Evolutionary conservation across 64 coral and sea anemone genomes (phyloP).

Genomic region (Anthopleura sola): DNA sequence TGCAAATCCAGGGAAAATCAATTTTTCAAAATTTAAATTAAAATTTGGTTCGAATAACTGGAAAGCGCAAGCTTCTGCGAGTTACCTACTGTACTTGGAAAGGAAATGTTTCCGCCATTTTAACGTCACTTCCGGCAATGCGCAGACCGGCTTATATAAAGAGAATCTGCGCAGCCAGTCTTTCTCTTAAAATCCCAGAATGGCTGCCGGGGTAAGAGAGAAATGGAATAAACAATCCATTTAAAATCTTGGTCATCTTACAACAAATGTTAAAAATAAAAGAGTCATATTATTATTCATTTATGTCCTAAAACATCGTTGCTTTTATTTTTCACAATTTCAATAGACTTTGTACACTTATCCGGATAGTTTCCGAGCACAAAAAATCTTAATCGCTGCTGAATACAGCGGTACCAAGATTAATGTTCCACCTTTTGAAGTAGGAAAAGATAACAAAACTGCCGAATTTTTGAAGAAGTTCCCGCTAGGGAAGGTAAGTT

Average conservation of each 20-base stretch:
- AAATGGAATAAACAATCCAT: slow-evolving; percentile 7
- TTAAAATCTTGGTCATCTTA: slow-evolving; percentile 4
- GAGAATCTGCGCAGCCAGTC: background rate
- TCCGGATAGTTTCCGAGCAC: slow-evolving; percentile 93
- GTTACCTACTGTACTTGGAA: too few species aligned
- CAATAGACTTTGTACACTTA: slow-evolving; percentile 95
- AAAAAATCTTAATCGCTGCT: slow-evolving; percentile 95
- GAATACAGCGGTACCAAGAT: slow-evolving; percentile 87
- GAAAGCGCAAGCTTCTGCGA: too few species aligned
- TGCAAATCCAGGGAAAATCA: too few species aligned
- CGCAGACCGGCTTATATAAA: background rate
- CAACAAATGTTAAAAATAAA: background rate
- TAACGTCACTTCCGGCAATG: slow-evolving; percentile 22
- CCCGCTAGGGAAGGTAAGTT: slow-evolving; percentile 90
- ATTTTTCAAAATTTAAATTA: too few species aligned
- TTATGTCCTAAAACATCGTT: background rate
- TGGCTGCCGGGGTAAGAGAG: slow-evolving; percentile 30
- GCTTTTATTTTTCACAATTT: slow-evolving; percentile 33
- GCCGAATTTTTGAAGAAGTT: slow-evolving; percentile 90
- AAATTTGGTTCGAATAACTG: too few species aligned
- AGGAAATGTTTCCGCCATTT: too few species aligned
- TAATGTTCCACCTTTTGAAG: slow-evolving; percentile 74
- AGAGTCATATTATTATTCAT: background rate
- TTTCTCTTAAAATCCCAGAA: slow-evolving; percentile 45
- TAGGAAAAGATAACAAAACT: slow-evolving; percentile 91